phyloP scores from a whole-genome alignment of 2,797 vertebrate species.

The Clarias laeviceps region DNA sequence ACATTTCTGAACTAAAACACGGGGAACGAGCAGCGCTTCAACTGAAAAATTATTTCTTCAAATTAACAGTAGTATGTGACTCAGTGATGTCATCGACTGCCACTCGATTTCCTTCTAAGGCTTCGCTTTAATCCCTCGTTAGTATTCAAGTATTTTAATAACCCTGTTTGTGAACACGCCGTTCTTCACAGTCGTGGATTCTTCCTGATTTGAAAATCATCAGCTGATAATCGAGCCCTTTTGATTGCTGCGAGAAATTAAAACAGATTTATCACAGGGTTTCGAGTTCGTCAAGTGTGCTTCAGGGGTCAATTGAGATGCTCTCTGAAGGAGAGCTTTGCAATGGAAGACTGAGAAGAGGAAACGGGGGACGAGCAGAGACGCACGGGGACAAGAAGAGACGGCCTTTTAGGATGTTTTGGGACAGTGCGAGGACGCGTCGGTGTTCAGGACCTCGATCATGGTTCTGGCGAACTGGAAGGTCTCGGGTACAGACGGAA shows the following conservation, averaged over 20 bases:
- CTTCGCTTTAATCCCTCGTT: not conserved
- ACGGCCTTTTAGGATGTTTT: constrained; percentile 77
- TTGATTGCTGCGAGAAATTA: not conserved
- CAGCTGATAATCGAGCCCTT: constrained; percentile 14
- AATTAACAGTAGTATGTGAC: not conserved
- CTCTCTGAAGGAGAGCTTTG: constrained; percentile 4
- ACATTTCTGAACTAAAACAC: not conserved
- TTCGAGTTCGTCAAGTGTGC: constrained; percentile 1
- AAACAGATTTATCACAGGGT: not conserved
- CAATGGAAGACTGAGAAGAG: constrained; percentile 15
- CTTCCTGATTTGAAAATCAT: not conserved
- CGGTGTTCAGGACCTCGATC: constrained; percentile 96
- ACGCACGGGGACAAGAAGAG: too few relatives aligned
- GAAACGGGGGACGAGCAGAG: not conserved
- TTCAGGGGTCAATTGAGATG: not conserved
- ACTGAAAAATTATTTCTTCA: not conserved
- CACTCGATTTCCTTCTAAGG: not conserved
- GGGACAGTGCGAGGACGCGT: constrained; percentile 86
- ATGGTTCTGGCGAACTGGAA: constrained; percentile 90
- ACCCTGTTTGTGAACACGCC: not conserved
- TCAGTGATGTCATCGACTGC: too few relatives aligned
- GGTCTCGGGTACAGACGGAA: constrained; percentile 90
- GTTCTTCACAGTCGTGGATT: not conserved
- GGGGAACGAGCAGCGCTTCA: not conserved
- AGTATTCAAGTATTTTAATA: not conserved